Conservation (phyloP, 2,113 vertebrate species). For the Notothenia coriiceps region DNA sequence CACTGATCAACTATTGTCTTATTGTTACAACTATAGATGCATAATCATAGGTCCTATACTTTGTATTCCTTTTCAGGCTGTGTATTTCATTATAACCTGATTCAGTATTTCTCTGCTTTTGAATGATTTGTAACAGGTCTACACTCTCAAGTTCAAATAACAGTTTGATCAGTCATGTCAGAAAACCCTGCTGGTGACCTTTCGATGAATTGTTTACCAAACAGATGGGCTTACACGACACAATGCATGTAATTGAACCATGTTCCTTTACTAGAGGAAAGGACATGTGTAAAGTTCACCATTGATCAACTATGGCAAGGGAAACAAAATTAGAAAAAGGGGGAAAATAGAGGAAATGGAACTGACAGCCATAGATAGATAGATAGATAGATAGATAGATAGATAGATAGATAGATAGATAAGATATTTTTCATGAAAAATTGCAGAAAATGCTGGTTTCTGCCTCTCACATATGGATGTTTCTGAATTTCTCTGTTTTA, state of each 20-base stretch:
- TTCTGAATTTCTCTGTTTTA: too few species aligned
- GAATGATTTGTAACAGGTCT: not conserved
- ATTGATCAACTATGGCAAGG: not conserved
- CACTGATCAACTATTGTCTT: too few species aligned
- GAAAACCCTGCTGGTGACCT: not conserved
- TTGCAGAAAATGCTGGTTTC: too few species aligned
- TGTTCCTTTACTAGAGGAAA: not conserved
- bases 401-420: slow-evolving; percentile 35
- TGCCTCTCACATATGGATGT: too few species aligned
- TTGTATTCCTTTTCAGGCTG: not conserved
- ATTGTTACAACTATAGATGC: too few species aligned
- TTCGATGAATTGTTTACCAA: slow-evolving; percentile 19
- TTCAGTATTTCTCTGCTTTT: not conserved
- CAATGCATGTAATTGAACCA: slow-evolving; percentile 2
- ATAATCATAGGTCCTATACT: slow-evolving; percentile 12
- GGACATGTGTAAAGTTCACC: not conserved
- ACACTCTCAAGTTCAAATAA: slow-evolving; percentile 4
- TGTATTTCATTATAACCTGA: slow-evolving; percentile 3
- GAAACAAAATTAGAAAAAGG: not conserved
- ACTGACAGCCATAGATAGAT: slow-evolving; percentile 8
- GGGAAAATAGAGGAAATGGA: not conserved
- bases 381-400: slow-evolving; percentile 21
- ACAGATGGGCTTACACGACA: slow-evolving; percentile 13
- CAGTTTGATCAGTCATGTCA: slow-evolving; percentile 8
- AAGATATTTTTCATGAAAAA: not conserved